Conservation (phyloP, 23 tunicate genomes). For the Halocynthia roretzi region DNA sequence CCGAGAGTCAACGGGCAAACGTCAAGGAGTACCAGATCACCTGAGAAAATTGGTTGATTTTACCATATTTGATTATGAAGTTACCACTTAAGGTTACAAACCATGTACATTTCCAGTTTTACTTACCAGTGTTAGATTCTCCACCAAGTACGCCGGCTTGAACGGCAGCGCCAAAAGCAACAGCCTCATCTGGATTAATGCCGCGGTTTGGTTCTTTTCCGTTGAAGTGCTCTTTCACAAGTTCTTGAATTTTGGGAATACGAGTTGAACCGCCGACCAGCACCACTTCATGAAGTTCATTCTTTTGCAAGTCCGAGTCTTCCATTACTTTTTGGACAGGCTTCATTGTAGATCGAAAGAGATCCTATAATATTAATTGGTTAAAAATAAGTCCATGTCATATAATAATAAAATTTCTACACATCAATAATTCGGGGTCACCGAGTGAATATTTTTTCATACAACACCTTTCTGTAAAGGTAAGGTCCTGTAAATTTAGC, state of each 20-base stretch:
- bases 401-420: background rate
- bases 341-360: conserved; percentile 67
- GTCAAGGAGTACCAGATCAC: conserved; percentile 90
- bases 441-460: background rate
- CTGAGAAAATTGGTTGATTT: conserved; percentile 36
- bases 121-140: conserved; percentile 79
- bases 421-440: background rate
- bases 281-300: conserved; percentile 93
- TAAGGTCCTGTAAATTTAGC: background rate
- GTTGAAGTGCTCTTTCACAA: conserved; percentile 88
- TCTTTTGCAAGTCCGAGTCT: conserved; percentile 66
- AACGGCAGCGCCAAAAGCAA: conserved; percentile 98
- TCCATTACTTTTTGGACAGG: conserved; percentile 91
- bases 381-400: background rate
- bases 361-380: conserved; percentile 35
- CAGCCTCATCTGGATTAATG: conserved; percentile 99
- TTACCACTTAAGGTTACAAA: background rate
- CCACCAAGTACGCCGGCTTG: conserved; percentile 98
- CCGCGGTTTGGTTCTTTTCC: conserved; percentile 96
- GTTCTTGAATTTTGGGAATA: conserved; percentile 89
- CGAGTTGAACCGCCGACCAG: conserved; percentile 98
- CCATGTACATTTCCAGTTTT: background rate
- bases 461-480: background rate
- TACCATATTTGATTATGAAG: background rate
- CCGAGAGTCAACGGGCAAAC: conserved; percentile 95